Evolutionary conservation across 2,888 invertebrate species (phyloP).

Genomic region (Mesoligia furuncula): DNA sequence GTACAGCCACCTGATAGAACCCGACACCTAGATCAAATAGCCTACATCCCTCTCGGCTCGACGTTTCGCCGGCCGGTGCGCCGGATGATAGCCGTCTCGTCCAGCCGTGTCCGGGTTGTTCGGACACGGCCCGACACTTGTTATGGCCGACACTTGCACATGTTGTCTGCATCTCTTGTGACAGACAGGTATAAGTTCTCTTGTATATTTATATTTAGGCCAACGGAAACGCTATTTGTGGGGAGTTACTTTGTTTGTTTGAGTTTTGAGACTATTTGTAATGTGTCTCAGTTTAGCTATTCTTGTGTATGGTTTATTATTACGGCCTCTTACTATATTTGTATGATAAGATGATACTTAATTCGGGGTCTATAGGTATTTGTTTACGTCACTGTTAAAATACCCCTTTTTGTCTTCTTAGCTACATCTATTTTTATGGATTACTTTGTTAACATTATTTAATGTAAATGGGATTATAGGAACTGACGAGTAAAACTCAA

Average conservation of each 20-base stretch:
- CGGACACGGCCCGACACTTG: constrained; percentile 33
- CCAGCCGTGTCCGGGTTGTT: constrained; percentile 25
- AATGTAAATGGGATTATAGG: background rate
- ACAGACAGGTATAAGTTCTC: constrained; percentile 35
- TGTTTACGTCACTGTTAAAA: background rate
- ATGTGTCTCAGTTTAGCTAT: background rate
- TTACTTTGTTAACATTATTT: background rate
- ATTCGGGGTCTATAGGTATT: background rate
- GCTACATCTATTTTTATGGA: background rate
- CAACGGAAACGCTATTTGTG: constrained; percentile 34
- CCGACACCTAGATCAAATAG: constrained; percentile 22
- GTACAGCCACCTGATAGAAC: constrained; percentile 11
- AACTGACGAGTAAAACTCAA: background rate
- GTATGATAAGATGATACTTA: background rate
- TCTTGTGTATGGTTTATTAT: background rate
- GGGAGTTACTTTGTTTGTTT: constrained; percentile 16
- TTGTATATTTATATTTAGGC: constrained; percentile 33
- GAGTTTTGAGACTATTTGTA: constrained; percentile 14
- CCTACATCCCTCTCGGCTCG: background rate
- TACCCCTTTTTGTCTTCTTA: background rate
- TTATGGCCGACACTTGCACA: constrained; percentile 37
- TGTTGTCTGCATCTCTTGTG: constrained; percentile 29
- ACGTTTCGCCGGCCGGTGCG: background rate
- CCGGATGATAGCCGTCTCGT: constrained; percentile 34
- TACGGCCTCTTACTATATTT: background rate